A percentile compares a stretch with the other conserved stretches of the same genome.
phyloP scores from a whole-genome alignment of 1,140 invertebrate genomes.

The Venustaconcha ellipsiformis region DNA sequence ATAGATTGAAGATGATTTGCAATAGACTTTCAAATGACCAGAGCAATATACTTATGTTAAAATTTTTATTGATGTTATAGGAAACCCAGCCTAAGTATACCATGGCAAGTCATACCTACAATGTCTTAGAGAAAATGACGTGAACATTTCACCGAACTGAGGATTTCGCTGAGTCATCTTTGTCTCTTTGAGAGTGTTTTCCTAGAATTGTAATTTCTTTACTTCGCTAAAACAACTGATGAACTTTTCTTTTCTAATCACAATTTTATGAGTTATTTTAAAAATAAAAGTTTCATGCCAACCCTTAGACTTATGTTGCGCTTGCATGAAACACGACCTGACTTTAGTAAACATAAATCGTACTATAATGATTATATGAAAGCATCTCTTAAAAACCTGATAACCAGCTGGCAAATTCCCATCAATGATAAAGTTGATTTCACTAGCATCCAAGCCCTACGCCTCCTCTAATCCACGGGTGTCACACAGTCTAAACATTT shows the following conservation, averaged over 20 bases:
- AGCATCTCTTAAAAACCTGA: not conserved
- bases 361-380: not conserved
- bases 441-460: slow-evolving; percentile 8
- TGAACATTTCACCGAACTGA: no score
- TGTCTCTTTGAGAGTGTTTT: no score
- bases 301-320: not conserved
- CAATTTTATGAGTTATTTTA: not conserved
- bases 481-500: slow-evolving; percentile 32
- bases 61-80: no score
- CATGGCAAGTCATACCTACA: no score
- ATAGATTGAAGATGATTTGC: no score
- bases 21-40: no score
- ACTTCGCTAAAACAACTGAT: no score
- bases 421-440: slow-evolving; percentile 5
- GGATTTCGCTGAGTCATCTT: no score
- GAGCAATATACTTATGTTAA: no score
- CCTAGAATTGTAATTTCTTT: no score
- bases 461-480: slow-evolving; percentile 27
- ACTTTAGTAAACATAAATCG: not conserved
- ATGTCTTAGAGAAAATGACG: no score
- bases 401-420: slow-evolving; percentile 9
- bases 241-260: not conserved
- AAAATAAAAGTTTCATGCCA: not conserved
- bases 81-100: no score
- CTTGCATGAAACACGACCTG: not conserved